These are phyloP conservation scores for Indicator maculatus DNA, from an alignment of 2,113 vertebrate species.

Conservation along the genomic window DNA sequence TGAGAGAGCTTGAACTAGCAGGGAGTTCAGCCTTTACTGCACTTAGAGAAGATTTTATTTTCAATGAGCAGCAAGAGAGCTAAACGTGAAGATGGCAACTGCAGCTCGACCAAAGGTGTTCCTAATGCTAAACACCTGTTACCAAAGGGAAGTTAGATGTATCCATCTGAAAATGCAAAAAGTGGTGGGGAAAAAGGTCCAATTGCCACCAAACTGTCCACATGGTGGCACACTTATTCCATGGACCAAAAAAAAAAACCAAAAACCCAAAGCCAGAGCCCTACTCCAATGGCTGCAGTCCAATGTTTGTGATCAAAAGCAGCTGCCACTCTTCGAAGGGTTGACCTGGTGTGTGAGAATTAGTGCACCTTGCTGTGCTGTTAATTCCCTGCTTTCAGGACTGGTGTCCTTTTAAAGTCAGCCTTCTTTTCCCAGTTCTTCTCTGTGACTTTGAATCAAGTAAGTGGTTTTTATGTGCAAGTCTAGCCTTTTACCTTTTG, in stretches of 20 bases:
- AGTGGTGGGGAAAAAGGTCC: background rate
- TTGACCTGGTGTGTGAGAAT: background rate
- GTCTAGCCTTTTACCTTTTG: background rate
- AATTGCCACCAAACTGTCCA: slow-evolving; percentile 39
- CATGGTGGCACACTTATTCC: slow-evolving; percentile 63
- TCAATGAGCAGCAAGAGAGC: background rate
- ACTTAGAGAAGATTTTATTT: background rate
- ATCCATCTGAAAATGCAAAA: background rate
- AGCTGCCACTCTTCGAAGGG: background rate
- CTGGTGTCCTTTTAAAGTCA: background rate
- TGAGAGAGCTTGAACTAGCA: background rate
- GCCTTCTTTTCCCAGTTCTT: background rate
- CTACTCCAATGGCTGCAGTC: background rate
- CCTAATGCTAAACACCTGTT: background rate
- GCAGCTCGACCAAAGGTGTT: background rate
- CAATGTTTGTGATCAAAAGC: background rate
- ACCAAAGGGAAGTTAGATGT: background rate
- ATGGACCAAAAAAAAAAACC: too few species aligned
- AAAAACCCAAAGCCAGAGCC: too few species aligned
- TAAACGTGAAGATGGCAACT: background rate
- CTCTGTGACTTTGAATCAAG: background rate
- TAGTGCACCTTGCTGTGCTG: background rate
- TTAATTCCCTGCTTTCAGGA: background rate
- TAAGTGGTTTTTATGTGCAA: background rate
- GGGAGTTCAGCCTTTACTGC: background rate